A percentile compares a stretch with the other conserved stretches of the same genome.
Conservation (phyloP, 2,888 invertebrate species). For the Drosophila rellima region DNA sequence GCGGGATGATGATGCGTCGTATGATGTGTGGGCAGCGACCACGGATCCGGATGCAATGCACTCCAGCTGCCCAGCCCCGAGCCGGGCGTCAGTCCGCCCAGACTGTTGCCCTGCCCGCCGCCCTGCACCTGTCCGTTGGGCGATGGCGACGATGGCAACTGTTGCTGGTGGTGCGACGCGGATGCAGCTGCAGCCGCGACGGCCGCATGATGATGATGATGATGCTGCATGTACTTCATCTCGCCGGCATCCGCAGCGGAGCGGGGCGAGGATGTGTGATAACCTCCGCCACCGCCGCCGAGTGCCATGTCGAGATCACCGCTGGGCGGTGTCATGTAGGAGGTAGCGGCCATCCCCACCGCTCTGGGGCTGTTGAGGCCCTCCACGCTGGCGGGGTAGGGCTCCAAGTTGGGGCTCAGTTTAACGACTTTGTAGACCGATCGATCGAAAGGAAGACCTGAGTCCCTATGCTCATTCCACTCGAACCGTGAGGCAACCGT, state of each 20-base stretch:
- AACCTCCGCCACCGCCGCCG: constrained; percentile 89
- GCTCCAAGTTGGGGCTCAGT: constrained; percentile 87
- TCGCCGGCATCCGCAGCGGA: constrained; percentile 95
- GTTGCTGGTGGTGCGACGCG: constrained; percentile 87
- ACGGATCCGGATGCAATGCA: constrained; percentile 93
- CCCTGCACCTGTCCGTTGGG: constrained; percentile 87
- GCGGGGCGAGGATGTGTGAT: constrained; percentile 92
- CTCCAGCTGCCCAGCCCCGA: constrained; percentile 89
- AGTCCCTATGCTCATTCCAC: constrained; percentile 86
- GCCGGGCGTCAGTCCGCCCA: constrained; percentile 75
- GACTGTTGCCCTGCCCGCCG: constrained; percentile 74
- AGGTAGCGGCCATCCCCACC: constrained; percentile 97
- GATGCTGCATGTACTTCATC: constrained; percentile 96
- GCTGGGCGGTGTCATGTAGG: constrained; percentile 95
- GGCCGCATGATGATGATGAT: constrained; percentile 92
- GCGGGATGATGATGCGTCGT: constrained; percentile 91
- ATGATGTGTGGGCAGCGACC: constrained; percentile 91
- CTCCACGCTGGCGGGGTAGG: constrained; percentile 87
- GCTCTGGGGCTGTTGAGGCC: constrained; percentile 88
- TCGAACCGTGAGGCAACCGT: constrained; percentile 86
- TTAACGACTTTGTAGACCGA: constrained; percentile 86
- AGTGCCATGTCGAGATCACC: constrained; percentile 91
- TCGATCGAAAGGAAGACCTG: constrained; percentile 86
- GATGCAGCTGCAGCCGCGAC: constrained; percentile 89
- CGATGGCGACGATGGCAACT: constrained; percentile 90